Conservation (phyloP, 2,797 vertebrate species). For the Pipistrellus kuhlii region DNA sequence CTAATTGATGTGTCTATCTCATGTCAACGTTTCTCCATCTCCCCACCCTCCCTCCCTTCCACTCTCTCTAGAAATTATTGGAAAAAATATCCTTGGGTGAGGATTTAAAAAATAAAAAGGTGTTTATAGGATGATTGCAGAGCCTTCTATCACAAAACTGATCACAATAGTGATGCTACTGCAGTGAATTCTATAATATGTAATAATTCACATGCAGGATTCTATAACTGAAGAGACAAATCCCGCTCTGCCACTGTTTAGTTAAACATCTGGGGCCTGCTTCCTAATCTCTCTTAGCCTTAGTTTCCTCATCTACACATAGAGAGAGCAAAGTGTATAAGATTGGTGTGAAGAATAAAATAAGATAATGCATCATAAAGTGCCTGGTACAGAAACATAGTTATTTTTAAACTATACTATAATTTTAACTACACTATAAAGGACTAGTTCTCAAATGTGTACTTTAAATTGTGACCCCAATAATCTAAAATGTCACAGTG, state of each 20-base stretch:
- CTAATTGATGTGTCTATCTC: too few species aligned
- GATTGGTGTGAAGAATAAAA: background rate
- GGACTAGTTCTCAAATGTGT: background rate
- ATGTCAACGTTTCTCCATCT: too few species aligned
- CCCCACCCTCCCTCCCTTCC: too few species aligned
- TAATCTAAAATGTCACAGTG: background rate
- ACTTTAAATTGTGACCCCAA: background rate
- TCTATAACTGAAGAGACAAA: background rate
- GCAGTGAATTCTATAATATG: background rate
- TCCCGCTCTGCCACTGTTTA: background rate
- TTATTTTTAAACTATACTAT: background rate
- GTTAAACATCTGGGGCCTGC: background rate
- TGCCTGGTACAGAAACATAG: background rate
- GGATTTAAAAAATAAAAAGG: too few species aligned
- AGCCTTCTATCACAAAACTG: background rate
- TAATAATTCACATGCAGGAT: background rate
- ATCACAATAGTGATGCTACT: background rate
- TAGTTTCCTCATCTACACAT: background rate
- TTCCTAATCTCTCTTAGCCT: background rate
- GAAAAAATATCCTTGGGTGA: too few species aligned
- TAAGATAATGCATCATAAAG: background rate
- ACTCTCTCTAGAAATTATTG: too few species aligned
- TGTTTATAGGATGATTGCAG: conserved; percentile 17
- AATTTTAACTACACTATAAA: background rate
- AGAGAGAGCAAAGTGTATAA: background rate